Base-by-base conservation (phyloP, 2,113 vertebrate genomes). In the Choloepus hoffmanni region DNA sequence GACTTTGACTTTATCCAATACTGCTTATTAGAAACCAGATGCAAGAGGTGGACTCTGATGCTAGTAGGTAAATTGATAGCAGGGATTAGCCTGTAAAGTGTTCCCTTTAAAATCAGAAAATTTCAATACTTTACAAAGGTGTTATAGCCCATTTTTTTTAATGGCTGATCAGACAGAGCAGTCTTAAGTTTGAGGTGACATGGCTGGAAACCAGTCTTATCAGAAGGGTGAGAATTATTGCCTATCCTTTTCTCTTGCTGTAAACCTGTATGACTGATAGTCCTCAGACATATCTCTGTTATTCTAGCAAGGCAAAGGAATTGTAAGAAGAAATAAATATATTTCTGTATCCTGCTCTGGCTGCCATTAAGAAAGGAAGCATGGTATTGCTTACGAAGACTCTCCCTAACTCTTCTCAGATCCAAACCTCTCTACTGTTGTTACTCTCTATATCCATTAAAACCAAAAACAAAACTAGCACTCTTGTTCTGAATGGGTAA, bases 81-180 rank as follows among this genome's bases (percentile, higher is more conserved):
- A 76, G 30, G 26, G 48, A 45, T 88, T 92, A 79, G 83, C 36
- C 30, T 68, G 19, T 62, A 48, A 74, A 73, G 53, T 55, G 5
- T 30, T 88, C n/a, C 83, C 74, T 93, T 91, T 93, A 81, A 92
- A 92, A 68, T 92, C 16, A 87, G 40, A 33, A 53, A 82, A 77
- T 93, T 7, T 78, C 15, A 76, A 0, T 68, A 58, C 40, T 93
- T 95, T 63, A n/a, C 10, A 15, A 53, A 91, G 92, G 63, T 65
- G 16, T 86, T 82, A 58, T 58, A 24, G 24, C 16, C 3, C 1
- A 18, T 23, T 48, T 72, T 55, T 72, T 79, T 74, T 5, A 67
- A 79, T 88, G 60, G 13, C 18, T 67, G 45, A 77, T 67, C 36
- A 81, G 16, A 83, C 13, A 88, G 58, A 68, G 63, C 88, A 11